phyloP scores from a whole-genome alignment of 2,888 invertebrate species.

The Digitonthophagus gazella region DNA sequence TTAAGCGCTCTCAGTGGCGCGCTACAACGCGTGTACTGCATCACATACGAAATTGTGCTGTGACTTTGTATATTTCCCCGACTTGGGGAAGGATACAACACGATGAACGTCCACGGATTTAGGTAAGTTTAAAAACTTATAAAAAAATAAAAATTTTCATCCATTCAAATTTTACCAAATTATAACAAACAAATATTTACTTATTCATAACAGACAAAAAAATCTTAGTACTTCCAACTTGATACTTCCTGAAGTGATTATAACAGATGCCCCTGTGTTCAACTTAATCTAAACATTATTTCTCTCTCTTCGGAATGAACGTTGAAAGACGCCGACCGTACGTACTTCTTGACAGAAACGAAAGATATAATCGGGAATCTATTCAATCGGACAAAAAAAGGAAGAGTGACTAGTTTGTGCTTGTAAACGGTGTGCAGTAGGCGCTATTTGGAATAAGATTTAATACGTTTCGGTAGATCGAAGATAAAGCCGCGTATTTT shows the following conservation, averaged over 20 bases:
- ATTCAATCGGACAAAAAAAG: not conserved
- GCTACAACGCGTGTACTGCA: slow-evolving; percentile 49
- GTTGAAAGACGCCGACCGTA: not conserved
- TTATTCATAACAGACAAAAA: not conserved
- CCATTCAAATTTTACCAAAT: not conserved
- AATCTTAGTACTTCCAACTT: not conserved
- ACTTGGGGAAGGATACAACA: slow-evolving; percentile 44
- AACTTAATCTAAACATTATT: not conserved
- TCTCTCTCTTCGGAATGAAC: not conserved
- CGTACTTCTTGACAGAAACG: not conserved
- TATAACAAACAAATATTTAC: not conserved
- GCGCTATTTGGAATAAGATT: not conserved
- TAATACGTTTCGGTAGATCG: not conserved
- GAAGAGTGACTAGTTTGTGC: not conserved
- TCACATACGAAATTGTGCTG: slow-evolving; percentile 45
- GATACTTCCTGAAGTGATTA: not conserved
- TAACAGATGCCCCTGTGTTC: not conserved
- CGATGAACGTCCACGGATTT: slow-evolving; percentile 49
- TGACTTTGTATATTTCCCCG: slow-evolving; percentile 41
- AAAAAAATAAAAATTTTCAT: not conserved
- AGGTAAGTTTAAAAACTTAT: slow-evolving; percentile 40
- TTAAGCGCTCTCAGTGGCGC: slow-evolving; percentile 50
- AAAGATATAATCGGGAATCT: not conserved
- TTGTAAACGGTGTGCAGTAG: not conserved
- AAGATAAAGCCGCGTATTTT: not conserved